Percentiles rank a stretch among this genome's conserved stretches.
Evolutionary conservation across 1,140 invertebrate species (phyloP).

Genomic region (Heliconius himera): DNA sequence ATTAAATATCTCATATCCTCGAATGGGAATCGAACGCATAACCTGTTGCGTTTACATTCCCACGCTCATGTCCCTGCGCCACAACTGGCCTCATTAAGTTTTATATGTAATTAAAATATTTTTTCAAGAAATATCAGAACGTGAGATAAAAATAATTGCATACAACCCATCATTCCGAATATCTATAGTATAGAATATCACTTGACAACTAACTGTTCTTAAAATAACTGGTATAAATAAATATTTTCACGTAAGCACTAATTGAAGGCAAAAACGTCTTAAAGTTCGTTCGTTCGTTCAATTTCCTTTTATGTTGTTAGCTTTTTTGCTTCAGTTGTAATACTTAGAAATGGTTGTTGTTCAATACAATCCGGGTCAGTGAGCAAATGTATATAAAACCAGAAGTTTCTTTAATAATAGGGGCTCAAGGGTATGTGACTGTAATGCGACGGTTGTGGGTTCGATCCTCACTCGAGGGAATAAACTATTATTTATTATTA

Average conservation of each 20-base stretch:
- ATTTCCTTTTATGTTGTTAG: slow-evolving; percentile 18
- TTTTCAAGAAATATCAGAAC: too few species aligned
- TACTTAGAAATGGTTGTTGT: slow-evolving; percentile 16
- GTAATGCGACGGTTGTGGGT: too few species aligned
- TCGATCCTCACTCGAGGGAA: too few species aligned
- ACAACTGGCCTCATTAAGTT: too few species aligned
- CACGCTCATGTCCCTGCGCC: too few species aligned
- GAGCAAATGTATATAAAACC: not conserved
- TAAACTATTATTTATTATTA: too few species aligned
- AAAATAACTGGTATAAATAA: slow-evolving; percentile 35
- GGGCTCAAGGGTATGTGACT: too few species aligned
- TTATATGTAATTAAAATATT: too few species aligned
- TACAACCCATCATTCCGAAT: not conserved
- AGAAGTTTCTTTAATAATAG: not conserved
- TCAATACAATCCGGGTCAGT: slow-evolving; percentile 5
- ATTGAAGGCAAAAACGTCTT: slow-evolving; percentile 34
- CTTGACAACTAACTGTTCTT: slow-evolving; percentile 28
- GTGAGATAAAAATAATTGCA: not conserved
- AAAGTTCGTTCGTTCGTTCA: slow-evolving; percentile 9
- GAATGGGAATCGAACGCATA: too few species aligned
- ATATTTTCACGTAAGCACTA: slow-evolving; percentile 29
- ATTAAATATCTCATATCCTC: too few species aligned
- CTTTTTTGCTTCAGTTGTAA: slow-evolving; percentile 10
- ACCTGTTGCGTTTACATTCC: too few species aligned
- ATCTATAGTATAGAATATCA: slow-evolving; percentile 17